Evolutionary conservation across 2,113 vertebrate genomes (phyloP), one percentile per base, ranked within the genome.

Genomic region (Thymallus thymallus): DNA sequence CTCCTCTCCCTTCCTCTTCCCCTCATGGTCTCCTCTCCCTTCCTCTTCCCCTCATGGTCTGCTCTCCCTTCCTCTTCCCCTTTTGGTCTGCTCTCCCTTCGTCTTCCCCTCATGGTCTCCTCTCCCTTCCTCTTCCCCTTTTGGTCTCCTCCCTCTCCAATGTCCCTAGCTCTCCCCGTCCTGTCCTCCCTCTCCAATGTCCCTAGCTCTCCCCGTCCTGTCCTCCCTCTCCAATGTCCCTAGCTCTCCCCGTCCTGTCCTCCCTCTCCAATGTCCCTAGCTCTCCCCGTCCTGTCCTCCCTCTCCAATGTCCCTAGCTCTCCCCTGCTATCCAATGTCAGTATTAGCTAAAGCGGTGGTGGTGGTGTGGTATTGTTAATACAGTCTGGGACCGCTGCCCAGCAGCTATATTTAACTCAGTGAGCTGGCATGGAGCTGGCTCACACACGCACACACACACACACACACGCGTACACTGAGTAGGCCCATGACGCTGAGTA

Each of bases 391-490:
- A 84, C 80, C 3, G 56, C 24, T 82, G 86, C 83, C 82, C 75
- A 30, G 55, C 70, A 61, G 73, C 88, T 91, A 90, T 85, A 89
- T 89, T 89, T 91, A 88, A 90, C 77, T 81, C 75, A 16, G 45
- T 72, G 83, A 81, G 80, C 77, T 81, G 85, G 83, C 82, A 74
- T 12, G 46, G 71, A 75, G 80, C 77, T 80, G 35, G 79, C 81
- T 74, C 75, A 41, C 48, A 41, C 64, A 58, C 73, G 45, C 63
- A 35, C 63, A 72, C 78, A 6, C 68, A 63, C 35, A 48, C 29
- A 26, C 77, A 45, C 6, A 58, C 56, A 46, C 84, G 24, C 67
- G 48, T 41, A 82, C 75, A 6, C 46, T 13, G 13, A 1, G 86
- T 84, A 24, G 60, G 68, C 67, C 4, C 18, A 9, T 71, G 62